Percentiles rank a stretch among this genome's conserved stretches.
phyloP scores from a whole-genome alignment of 2,113 vertebrate genomes.

The Misgurnus anguillicaudatus region DNA sequence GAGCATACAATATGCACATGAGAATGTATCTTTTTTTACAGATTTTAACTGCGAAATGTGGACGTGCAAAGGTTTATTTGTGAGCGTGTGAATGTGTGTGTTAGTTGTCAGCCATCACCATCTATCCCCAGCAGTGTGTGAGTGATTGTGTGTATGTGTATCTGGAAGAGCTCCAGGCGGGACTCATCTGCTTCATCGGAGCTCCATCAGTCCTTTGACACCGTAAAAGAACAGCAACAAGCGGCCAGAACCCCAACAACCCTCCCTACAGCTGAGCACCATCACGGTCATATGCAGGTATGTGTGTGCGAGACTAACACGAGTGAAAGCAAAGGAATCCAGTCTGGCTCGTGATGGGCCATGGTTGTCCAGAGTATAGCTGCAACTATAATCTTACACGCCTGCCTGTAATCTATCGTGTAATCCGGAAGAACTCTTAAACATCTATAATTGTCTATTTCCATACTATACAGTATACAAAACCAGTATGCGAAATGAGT shows the following conservation, averaged over 20 bases:
- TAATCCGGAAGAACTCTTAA: too few relatives aligned
- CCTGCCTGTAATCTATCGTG: too few relatives aligned
- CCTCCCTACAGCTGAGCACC: conserved; percentile 21
- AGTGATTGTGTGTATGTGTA: conserved; percentile 21
- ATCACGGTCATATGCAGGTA: not conserved
- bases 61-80: not conserved
- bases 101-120: not conserved
- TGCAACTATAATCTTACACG: too few relatives aligned
- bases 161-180: conserved; percentile 38
- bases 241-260: not conserved
- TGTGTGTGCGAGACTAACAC: not conserved
- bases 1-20: not conserved
- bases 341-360: too few relatives aligned
- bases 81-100: not conserved
- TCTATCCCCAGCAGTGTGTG: conserved; percentile 12
- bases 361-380: too few relatives aligned
- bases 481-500: too few relatives aligned
- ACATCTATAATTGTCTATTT: too few relatives aligned
- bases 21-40: conserved; percentile 5
- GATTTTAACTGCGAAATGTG: not conserved
- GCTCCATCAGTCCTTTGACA: conserved; percentile 40
- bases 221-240: conserved; percentile 16
- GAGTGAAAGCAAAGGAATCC: not conserved
- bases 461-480: too few relatives aligned
- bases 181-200: conserved; percentile 34